Conservation (phyloP, 1,140 invertebrate species). For the Drosophila sucinea region DNA sequence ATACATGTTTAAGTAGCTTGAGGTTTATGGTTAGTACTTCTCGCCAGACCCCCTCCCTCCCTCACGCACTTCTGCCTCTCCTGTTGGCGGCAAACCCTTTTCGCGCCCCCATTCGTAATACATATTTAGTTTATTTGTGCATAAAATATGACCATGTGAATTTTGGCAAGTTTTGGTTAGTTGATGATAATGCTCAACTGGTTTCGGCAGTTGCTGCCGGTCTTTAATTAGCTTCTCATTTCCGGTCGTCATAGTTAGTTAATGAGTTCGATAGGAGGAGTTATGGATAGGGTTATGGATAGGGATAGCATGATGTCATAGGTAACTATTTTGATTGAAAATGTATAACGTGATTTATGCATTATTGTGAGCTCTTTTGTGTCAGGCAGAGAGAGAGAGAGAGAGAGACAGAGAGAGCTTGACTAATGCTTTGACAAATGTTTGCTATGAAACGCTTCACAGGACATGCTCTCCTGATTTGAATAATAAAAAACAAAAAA, state of each 20-base stretch:
- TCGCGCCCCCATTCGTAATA: slow-evolving; percentile 26
- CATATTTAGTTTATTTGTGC: slow-evolving; percentile 72
- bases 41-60: neutral
- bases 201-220: slow-evolving; percentile 21
- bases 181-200: slow-evolving; percentile 25
- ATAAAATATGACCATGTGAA: slow-evolving; percentile 41
- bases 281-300: neutral
- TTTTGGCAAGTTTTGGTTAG: slow-evolving; percentile 39
- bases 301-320: neutral
- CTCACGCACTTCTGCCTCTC: neutral
- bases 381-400: neutral
- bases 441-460: slow-evolving; percentile 62
- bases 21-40: slow-evolving; percentile 31
- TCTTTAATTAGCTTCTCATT: slow-evolving; percentile 41
- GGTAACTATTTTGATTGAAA: neutral
- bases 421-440: slow-evolving; percentile 76
- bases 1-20: slow-evolving; percentile 49
- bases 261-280: neutral
- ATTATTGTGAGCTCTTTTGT: neutral
- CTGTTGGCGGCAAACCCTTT: neutral
- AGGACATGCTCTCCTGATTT: slow-evolving; percentile 67
- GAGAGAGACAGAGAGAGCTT: slow-evolving; percentile 40
- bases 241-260: slow-evolving; percentile 29
- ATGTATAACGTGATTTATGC: neutral
- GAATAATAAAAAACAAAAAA: slow-evolving; percentile 68